Evolutionary conservation across 64 coral and sea anemone species (phyloP), one percentile per base, ranked within the genome.

Genomic region (Montipora sp.): DNA sequence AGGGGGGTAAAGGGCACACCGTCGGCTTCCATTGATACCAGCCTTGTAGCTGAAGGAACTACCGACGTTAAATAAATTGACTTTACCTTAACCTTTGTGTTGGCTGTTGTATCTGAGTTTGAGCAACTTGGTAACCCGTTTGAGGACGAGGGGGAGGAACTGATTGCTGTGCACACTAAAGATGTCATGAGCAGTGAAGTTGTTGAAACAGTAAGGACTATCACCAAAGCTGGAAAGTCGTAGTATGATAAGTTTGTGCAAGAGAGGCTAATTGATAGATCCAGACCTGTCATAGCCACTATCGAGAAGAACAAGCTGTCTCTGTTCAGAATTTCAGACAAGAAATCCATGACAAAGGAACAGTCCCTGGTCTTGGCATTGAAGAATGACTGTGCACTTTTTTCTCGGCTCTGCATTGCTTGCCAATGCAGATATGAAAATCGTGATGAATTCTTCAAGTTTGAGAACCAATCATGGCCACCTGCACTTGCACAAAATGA

Each of bases 401-500:
- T 79, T 46, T 79, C 49, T 18, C 48, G 49, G 11, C 22, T 88
- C 1, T 76, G 61, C 58, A 77, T 77, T 13, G 47, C 84, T 3
- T 87, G 84, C 48, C 72, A 88, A 50, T 13, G 15, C 55, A 0
- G 87, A 43, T 73, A 59, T 59, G 87, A 73, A 16, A 27, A 77
- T 60, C 15, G 77, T 8, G 72, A 76, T 55, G 51, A 55, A 55
- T 0, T 55, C 2, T 55, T 55, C 51, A 55, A 20, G 14, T 90
- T 80, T 68, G 88, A 90, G 16, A 81, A 90, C 48, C 89, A 81
- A 20, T 63, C 89, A 49, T 90, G 89, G 89, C 89, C 78, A 11
- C 89, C 78, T n/a, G 18, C 77, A 51, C 60, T 81, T 7, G 5
- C 89, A 5, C 83, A 89, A 20, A 73, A 20, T 18, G 48, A 10